phyloP scores from a whole-genome alignment of 1,140 invertebrate species.

The Cryptotermes secundus region DNA sequence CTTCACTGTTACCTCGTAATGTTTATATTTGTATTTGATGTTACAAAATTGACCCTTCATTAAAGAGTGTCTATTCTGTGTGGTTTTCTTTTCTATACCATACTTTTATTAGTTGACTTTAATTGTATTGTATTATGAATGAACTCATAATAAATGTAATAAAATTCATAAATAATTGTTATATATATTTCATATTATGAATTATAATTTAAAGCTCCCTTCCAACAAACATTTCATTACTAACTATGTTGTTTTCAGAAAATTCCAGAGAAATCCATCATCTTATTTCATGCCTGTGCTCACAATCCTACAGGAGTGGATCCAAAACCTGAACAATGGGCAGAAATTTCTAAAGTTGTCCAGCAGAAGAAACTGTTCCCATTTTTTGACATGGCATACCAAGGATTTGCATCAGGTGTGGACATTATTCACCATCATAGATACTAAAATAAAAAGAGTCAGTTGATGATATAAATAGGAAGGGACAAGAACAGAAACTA shows the following conservation, averaged over 20 bases:
- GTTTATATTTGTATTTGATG: too few relatives aligned
- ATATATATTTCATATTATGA: neutral
- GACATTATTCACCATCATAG: neutral
- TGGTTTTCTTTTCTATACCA: too few relatives aligned
- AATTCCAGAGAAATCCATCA: conserved; percentile 90
- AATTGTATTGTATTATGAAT: too few relatives aligned
- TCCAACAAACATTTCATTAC: neutral
- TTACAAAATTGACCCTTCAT: too few relatives aligned
- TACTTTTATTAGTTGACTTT: too few relatives aligned
- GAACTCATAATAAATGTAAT: neutral
- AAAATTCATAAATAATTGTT: neutral
- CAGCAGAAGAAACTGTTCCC: conserved; percentile 87
- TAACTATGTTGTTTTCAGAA: conserved; percentile 61
- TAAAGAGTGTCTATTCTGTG: too few relatives aligned
- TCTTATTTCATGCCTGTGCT: conserved; percentile 96
- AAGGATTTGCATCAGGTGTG: conserved; percentile 86
- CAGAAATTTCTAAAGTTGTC: conserved; percentile 72
- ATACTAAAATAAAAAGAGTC: too few relatives aligned
- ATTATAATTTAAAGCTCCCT: neutral
- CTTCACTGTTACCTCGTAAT: too few relatives aligned
- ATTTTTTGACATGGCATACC: conserved; percentile 99
- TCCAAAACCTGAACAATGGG: conserved; percentile 92
- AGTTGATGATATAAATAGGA: too few relatives aligned
- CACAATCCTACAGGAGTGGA: conserved; percentile 99
- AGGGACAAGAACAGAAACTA: too few relatives aligned